Base-by-base conservation (phyloP, 2,888 invertebrate genomes). In the Eupeodes latifasciatus region DNA sequence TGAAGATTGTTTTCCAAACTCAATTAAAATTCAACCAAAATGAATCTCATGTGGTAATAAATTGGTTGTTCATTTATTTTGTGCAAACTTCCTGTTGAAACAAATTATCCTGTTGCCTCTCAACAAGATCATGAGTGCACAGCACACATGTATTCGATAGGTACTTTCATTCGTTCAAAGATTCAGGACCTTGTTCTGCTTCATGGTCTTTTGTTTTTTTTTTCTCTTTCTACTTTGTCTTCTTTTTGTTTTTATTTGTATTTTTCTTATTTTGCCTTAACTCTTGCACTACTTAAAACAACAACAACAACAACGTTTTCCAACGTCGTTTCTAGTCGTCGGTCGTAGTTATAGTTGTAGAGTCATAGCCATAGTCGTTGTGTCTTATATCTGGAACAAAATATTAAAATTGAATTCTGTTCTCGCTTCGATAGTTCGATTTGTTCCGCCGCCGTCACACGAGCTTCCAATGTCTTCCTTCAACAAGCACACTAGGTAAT, bases 341-440 rank as follows among this genome's bases (percentile, higher is more conserved):
- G 16, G 47, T 64, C 27, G 27, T 61, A 67, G 47, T 49, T 51
- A n/a, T 74, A 40, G 40, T 47, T 9, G 6, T 40, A 40, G 27
- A 27, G 12, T 47, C 14, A 49, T 19, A 12, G 16, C 11, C 62
- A 2, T 11, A 11, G 19, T 19, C 19, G 47, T 64, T 16, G 27
- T 62, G 55, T 78, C 59, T 62, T 44, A 53, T 64, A 55, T 77
- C 47, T 14, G 36, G 36, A 72, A 77, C 82, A 85, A 89, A 89
- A 89, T 89, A 89, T 89, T 89, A 89, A 85, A 89, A 89, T 89
- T 89, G 85, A 89, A 85, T 85, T 82, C 79, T 72, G 71, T 85
- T 66, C 62, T 79, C 85, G 85, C 89, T 82, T 85, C 81, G 85
- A 85, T 89, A 78, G 72, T 89, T 89, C 89, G 89, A 89, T 85